Evolutionary conservation across 2,113 vertebrate species (phyloP).

Genomic region (Noctilio leporinus): DNA sequence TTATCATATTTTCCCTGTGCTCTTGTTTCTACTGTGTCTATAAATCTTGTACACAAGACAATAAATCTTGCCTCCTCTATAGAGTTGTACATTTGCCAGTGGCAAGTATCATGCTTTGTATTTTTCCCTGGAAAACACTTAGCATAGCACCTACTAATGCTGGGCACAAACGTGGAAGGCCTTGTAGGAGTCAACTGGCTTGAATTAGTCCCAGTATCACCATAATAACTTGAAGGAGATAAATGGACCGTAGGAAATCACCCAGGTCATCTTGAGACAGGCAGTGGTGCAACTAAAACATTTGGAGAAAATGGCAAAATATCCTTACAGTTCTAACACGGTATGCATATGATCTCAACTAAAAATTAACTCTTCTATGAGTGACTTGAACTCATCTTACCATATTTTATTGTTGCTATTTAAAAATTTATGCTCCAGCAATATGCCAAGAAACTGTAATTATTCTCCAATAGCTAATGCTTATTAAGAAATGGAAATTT

Average conservation of each 20-base stretch:
- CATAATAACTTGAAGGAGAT: background rate
- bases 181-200: background rate
- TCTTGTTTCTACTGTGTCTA: background rate
- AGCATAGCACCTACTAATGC: background rate
- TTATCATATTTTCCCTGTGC: background rate
- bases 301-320: background rate
- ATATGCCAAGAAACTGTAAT: background rate
- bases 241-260: background rate
- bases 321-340: background rate
- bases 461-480: background rate
- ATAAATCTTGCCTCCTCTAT: background rate
- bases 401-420: background rate
- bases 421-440: background rate
- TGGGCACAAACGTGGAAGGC: background rate
- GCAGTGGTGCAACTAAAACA: background rate
- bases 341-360: background rate
- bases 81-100: background rate
- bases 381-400: background rate
- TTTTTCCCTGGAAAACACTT: background rate
- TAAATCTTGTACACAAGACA: background rate
- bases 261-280: background rate
- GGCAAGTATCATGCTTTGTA: background rate
- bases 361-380: background rate
- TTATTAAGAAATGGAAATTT: conserved; percentile 24
- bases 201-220: background rate